Conservation (phyloP, 2,113 vertebrate genomes). For the Notarius lentiginosus region DNA sequence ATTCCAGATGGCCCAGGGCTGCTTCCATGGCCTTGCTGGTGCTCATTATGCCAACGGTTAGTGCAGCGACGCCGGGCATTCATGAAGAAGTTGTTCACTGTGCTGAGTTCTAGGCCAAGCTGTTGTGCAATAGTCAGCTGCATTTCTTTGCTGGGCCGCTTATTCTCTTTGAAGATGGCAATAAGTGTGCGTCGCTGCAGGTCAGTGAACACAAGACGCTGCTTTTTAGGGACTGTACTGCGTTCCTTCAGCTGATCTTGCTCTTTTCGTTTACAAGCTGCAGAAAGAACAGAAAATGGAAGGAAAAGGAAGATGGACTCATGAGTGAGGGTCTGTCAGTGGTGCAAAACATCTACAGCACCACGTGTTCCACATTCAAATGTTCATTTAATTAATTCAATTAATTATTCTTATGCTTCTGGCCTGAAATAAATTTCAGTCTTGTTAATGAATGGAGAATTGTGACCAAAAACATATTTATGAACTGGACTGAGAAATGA, state of each 20-base stretch:
- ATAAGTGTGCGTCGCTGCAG: conserved; percentile 97
- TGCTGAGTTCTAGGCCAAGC: conserved; percentile 95
- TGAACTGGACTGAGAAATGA: neutral
- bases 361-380: neutral
- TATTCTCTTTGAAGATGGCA: conserved; percentile 99
- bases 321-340: neutral
- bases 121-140: conserved; percentile 98
- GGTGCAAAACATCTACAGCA: neutral
- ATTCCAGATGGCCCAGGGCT: conserved; percentile 82
- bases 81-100: conserved; percentile 99
- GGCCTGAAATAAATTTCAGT: neutral
- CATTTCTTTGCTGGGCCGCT: conserved; percentile 97
- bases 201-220: conserved; percentile 97
- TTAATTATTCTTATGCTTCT: neutral
- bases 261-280: conserved; percentile 98
- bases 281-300: conserved; percentile 53
- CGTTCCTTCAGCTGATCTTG: conserved; percentile 97
- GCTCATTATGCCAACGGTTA: conserved; percentile 95
- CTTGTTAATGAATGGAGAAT: neutral
- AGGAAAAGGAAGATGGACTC: conserved; percentile 44
- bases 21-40: conserved; percentile 63
- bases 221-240: conserved; percentile 93
- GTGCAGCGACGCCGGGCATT: conserved; percentile 96
- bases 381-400: neutral
- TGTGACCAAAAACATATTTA: neutral